phyloP scores from a whole-genome alignment of 2,797 vertebrate species.

The Melopsittacus undulatus region DNA sequence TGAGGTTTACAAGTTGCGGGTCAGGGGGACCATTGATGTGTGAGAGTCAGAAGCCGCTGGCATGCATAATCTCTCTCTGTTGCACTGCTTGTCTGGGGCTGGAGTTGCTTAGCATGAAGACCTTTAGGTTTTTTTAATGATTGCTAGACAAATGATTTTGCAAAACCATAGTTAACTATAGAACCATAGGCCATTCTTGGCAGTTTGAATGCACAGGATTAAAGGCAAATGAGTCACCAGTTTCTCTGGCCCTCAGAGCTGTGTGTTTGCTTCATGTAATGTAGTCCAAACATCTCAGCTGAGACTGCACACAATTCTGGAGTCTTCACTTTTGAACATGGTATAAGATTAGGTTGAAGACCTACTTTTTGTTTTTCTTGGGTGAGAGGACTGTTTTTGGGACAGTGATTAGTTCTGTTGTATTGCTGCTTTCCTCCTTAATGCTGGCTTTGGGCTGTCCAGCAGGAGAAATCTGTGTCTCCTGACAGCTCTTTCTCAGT shows the following conservation, averaged over 20 bases:
- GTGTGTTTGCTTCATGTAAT: background rate
- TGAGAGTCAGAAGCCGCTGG: background rate
- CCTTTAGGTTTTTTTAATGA: background rate
- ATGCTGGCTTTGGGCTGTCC: background rate
- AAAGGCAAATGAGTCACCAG: background rate
- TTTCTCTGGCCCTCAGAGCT: background rate
- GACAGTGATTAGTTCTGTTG: background rate
- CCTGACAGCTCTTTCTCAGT: background rate
- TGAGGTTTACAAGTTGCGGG: constrained; percentile 2
- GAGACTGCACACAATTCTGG: background rate
- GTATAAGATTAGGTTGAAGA: background rate
- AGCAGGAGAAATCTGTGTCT: background rate
- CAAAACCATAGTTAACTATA: background rate
- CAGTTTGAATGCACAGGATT: background rate
- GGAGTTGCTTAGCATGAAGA: background rate
- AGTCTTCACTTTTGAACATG: background rate
- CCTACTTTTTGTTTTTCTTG: background rate
- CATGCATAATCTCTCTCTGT: background rate
- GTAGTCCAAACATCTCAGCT: background rate
- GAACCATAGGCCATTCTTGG: background rate
- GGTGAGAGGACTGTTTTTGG: background rate
- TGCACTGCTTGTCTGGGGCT: background rate
- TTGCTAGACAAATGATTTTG: background rate
- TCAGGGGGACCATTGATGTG: background rate
- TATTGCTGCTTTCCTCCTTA: background rate